phyloP scores from a whole-genome alignment of 1,140 invertebrate genomes.

The Chionoecetes opilio region DNA sequence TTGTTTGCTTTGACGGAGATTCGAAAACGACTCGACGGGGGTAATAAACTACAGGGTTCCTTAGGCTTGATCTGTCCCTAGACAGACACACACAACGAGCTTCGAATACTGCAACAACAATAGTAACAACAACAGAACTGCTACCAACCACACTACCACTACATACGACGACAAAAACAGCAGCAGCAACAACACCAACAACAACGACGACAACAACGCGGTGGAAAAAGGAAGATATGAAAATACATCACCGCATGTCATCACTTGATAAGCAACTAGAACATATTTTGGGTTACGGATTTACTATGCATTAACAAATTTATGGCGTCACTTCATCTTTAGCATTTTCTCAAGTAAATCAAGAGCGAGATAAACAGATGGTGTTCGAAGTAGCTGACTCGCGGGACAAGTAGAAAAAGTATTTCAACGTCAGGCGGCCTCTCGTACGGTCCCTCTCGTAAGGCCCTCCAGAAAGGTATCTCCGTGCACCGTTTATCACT shows the following conservation, averaged over 20 bases:
- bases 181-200: background rate
- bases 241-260: background rate
- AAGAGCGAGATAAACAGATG: background rate
- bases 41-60: background rate
- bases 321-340: conserved; percentile 28
- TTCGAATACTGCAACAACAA: background rate
- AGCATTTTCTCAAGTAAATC: background rate
- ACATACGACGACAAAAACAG: background rate
- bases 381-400: background rate
- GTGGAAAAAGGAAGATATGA: too few relatives aligned
- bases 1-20: background rate
- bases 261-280: background rate
- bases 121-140: too few relatives aligned
- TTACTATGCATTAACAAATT: background rate
- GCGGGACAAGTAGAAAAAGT: background rate
- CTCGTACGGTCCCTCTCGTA: background rate
- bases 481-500: background rate
- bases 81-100: background rate
- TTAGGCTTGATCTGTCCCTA: background rate
- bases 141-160: background rate
- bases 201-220: background rate
- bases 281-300: background rate
- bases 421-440: conserved; percentile 17
- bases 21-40: background rate
- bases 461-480: background rate